Evolutionary conservation across 2,888 invertebrate genomes (phyloP).

Genomic region (Drosophila kambysellisi): DNA sequence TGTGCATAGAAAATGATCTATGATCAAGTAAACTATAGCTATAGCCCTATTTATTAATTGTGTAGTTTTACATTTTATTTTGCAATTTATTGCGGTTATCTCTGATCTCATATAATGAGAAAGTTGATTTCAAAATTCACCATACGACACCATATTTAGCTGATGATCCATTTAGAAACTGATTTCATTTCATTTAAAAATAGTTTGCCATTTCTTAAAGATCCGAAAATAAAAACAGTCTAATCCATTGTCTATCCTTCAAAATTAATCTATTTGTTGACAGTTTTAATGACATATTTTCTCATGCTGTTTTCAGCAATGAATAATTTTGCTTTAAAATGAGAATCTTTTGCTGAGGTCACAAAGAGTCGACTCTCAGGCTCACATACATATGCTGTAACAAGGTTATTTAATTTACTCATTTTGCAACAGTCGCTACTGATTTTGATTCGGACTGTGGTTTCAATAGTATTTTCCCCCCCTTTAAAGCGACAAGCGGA

Average conservation of each 20-base stretch:
- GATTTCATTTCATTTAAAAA: neutral
- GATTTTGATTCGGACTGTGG: slow-evolving; percentile 5
- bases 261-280: neutral
- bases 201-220: neutral
- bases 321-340: neutral
- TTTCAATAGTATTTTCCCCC: slow-evolving; percentile 6
- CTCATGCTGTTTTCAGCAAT: neutral
- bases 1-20: slow-evolving; percentile 14
- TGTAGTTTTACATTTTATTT: neutral
- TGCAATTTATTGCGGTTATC: neutral
- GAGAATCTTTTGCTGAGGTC: neutral
- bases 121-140: neutral
- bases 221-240: neutral
- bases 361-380: neutral
- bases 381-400: slow-evolving; percentile 1
- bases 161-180: neutral
- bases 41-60: neutral
- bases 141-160: neutral
- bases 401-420: slow-evolving; percentile 15
- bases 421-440: slow-evolving; percentile 7
- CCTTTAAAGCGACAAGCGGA: slow-evolving; percentile 19
- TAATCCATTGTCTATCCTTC: neutral
- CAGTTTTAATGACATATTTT: slow-evolving; percentile 1
- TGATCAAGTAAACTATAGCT: neutral
- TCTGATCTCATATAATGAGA: neutral